Base-by-base conservation (phyloP, 2,888 invertebrate genomes). In the Pristionchus fissidentatus region DNA sequence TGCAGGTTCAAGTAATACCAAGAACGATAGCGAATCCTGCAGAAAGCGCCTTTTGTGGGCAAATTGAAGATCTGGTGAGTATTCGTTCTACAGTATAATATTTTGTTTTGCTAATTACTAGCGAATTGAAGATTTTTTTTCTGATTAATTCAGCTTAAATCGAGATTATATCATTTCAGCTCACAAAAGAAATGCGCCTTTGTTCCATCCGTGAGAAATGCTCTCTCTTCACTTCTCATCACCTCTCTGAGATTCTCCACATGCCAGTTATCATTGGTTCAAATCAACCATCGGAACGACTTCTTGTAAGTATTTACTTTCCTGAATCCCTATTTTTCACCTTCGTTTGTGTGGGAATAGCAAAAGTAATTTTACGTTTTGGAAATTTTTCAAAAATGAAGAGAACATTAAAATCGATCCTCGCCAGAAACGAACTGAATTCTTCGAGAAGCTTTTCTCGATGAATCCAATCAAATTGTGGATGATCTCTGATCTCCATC, bases 401-500 rank as follows among this genome's bases (percentile, higher is more conserved):
- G n/a, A n/a, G n/a, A n/a, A n/a, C n/a, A n/a, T n/a, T n/a, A n/a
- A n/a, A n/a, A n/a, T n/a, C n/a, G n/a, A n/a, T n/a, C n/a, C n/a
- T n/a, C n/a, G n/a, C 1, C 38, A 79, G 79, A 55, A 26, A 3
- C 0, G 79, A 26, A 29, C n/a, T 19, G 52, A 38, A 5, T 57
- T 55, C 79, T 26, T 57, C 38, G 32, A 29, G 49, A 35, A 57
- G 7, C 52, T 57, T n/a, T 79, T 55, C 19, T 52, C 52, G 8
- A 38, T 57, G 29, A 79, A 79, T 57, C 79, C 79, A 13, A 43
- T 79, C 57, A 79, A 57, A n/a, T 57, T 38, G 57, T 89, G 89
- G 89, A 89, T 88, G 88, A 85, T 88, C 22, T 84, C 85, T 26
- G 89, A 89, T 79, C 84, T 88, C 4, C 84, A 85, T 35, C 84